A percentile compares a stretch with the other conserved stretches of the same genome.
Conservation (phyloP, 2,113 vertebrate species). For the Daphoenositta chrysoptera region DNA sequence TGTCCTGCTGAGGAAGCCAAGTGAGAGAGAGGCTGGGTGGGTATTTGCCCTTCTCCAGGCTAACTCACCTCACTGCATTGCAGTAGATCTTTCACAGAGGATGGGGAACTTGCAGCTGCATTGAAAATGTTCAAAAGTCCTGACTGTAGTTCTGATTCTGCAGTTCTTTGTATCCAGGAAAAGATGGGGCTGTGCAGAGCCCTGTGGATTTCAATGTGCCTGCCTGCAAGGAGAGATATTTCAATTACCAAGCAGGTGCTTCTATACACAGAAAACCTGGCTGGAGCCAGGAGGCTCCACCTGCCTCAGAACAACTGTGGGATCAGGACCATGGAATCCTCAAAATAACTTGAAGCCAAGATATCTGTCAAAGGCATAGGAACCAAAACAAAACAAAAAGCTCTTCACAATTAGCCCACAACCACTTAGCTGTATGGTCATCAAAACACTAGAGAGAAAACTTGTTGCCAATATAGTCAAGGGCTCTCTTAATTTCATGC, state of each 20-base stretch:
- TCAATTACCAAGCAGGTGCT: neutral
- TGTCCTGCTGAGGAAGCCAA: neutral
- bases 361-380: constrained; percentile 14
- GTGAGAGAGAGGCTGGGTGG: neutral
- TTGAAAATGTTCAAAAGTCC: neutral
- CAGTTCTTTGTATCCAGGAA: neutral
- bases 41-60: neutral
- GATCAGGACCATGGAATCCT: neutral
- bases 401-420: constrained; percentile 29
- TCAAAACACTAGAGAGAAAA: constrained; percentile 57
- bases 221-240: neutral
- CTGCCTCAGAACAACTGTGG: neutral
- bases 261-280: neutral
- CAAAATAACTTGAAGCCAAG: constrained; percentile 12
- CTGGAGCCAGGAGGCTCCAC: neutral
- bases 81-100: neutral
- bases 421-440: constrained; percentile 45
- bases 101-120: neutral
- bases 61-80: neutral
- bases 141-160: neutral
- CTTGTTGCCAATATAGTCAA: constrained; percentile 56
- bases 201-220: neutral
- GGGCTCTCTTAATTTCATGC: constrained; percentile 80
- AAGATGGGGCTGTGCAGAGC: neutral
- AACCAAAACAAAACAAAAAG: neutral